Evolutionary conservation across 2,797 vertebrate genomes (phyloP).

Genomic region (Acipenser ruthenus): DNA sequence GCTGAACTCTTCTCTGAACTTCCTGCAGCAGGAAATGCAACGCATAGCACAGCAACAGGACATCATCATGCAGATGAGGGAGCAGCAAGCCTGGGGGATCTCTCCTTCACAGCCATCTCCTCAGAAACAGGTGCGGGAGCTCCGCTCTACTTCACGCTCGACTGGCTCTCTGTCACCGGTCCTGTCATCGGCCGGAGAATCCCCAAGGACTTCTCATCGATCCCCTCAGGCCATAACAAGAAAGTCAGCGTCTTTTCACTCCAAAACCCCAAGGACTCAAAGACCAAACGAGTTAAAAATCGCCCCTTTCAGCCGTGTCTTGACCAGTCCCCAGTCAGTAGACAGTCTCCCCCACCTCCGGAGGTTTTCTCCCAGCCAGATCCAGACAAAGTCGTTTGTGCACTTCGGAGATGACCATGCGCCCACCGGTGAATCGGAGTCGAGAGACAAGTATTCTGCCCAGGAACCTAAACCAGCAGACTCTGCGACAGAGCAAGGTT

Average conservation of each 20-base stretch:
- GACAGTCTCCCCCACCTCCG: slow-evolving; percentile 89
- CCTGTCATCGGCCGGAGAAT: slow-evolving; percentile 57
- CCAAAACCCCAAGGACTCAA: slow-evolving; percentile 73
- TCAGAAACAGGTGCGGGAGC: slow-evolving; percentile 69
- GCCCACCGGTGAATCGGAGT: slow-evolving; percentile 35
- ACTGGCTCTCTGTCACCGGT: slow-evolving; percentile 67
- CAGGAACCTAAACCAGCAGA: slow-evolving; percentile 31
- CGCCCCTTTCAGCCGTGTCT: slow-evolving; percentile 81
- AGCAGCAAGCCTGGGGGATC: slow-evolving; percentile 86
- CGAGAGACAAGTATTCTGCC: slow-evolving; percentile 36
- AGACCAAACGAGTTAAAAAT: slow-evolving; percentile 90
- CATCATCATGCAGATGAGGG: slow-evolving; percentile 94
- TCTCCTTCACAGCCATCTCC: slow-evolving; percentile 75
- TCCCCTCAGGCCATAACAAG: slow-evolving; percentile 81
- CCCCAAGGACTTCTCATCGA: slow-evolving; percentile 69
- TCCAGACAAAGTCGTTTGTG: slow-evolving; percentile 75
- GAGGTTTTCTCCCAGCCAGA: slow-evolving; percentile 87
- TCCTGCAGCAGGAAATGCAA: slow-evolving; percentile 94
- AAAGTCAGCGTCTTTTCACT: slow-evolving; percentile 79
- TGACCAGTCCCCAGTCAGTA: slow-evolving; percentile 86
- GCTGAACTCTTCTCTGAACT: slow-evolving; percentile 82
- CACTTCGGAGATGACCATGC: slow-evolving; percentile 75
- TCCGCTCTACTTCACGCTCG: slow-evolving; percentile 70
- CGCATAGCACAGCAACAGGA: slow-evolving; percentile 92
- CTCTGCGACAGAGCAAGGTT: slow-evolving; percentile 31